Base-by-base conservation (phyloP, 1,140 invertebrate species). In the Mesaphorura yosii region DNA sequence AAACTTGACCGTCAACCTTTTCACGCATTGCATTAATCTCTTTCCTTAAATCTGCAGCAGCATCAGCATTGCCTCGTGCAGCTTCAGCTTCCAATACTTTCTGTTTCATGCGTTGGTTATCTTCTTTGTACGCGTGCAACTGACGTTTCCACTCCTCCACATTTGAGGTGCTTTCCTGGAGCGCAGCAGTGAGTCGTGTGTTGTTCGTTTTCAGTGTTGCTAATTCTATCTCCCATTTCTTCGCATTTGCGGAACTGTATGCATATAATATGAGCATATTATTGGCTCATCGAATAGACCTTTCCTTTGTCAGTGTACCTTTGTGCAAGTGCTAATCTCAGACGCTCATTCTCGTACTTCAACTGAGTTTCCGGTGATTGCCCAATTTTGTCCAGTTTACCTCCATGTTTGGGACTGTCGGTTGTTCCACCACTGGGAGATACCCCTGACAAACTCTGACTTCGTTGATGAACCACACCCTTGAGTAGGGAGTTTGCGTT, bases 141-240 rank as follows among this genome's bases (percentile, higher is more conserved):
- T 97, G 92, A 60, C 89, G 79, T 73, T 97, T 96, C 93, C 93
- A 98, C 69, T 96, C 91, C 65, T 97, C 92, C 6, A 97, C 92
- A 73, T 97, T 97, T 37, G 90, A 86, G 25, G 90, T 96, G 59
- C 88, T 93, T 72, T 98, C 93, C 72, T 97, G 92, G 45, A 98
- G 75, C 10, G 92, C 92, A 65, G 87, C 88, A 7, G 92, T 96
- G 64, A 98, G 73, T 64, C 91, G 79, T 15, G 86, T 79, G 72
- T 97, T 98, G 70, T 95, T 96, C 64, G 87, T 94, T 73, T 96
- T 96, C 58, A 97, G 73, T 6, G 91, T 95, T 53, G 88, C 84
- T 58, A 98, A 72, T 73, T 98, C 92, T 44, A 96, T 81, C 77
- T 97, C 92, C 92, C 92, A 97, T 70, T 97, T 96, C 72, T 96